These are phyloP conservation scores for Venturia canescens DNA, from an alignment of 1,140 invertebrate genomes.

Conservation along the genomic window DNA sequence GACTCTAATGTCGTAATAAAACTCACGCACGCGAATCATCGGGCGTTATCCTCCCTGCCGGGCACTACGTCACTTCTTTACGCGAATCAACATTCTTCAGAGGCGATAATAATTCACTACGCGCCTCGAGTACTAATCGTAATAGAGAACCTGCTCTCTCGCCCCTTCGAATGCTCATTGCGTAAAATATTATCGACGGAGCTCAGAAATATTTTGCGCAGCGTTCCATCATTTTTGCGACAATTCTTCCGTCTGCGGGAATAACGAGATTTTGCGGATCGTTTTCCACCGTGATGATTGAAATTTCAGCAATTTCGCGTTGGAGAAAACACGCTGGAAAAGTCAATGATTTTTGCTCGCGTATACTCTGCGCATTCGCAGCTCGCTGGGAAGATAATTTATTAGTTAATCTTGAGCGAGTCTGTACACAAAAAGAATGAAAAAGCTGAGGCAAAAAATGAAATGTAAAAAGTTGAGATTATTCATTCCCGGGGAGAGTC, in stretches of 20 bases:
- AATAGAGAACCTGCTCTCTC: conserved; percentile 3
- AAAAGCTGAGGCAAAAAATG: background rate
- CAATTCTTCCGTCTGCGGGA: too few species aligned
- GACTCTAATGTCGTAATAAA: conserved; percentile 16
- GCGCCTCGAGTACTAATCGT: background rate
- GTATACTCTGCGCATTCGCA: too few species aligned
- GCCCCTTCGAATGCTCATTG: conserved; percentile 1
- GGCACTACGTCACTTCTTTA: conserved; percentile 8
- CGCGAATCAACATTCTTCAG: conserved; percentile 37
- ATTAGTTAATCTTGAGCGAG: too few species aligned
- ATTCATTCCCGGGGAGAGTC: conserved; percentile 2
- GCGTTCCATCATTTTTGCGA: background rate
- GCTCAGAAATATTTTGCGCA: conserved; percentile 31
- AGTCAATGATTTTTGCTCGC: too few species aligned
- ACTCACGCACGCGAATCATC: conserved; percentile 36
- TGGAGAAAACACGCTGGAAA: too few species aligned
- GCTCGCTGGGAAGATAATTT: too few species aligned
- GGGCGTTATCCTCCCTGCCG: background rate
- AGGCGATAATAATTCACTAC: conserved; percentile 37
- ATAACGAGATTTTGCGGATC: too few species aligned
- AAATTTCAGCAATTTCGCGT: too few species aligned
- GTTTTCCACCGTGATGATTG: too few species aligned
- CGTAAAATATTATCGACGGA: conserved; percentile 31
- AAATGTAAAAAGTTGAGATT: background rate
- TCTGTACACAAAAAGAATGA: background rate